Evolutionary conservation across 2,888 invertebrate genomes (phyloP).

Genomic region (Drosophila ustulata): DNA sequence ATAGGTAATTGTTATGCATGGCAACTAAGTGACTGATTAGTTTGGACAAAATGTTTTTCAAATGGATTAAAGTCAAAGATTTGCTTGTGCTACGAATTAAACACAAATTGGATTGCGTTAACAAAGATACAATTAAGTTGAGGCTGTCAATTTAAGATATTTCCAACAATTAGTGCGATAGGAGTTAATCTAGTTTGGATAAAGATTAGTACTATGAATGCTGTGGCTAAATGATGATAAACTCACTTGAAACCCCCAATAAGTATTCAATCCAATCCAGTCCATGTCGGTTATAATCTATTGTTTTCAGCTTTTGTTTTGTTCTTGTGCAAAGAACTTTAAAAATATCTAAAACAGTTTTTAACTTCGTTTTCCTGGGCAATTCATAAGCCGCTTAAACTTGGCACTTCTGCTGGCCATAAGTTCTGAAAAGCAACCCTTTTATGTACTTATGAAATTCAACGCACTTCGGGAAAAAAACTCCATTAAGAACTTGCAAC

Average conservation of each 20-base stretch:
- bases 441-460: conserved; percentile 54
- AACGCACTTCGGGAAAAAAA: conserved; percentile 43
- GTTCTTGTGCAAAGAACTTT: not conserved
- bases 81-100: conserved; percentile 31
- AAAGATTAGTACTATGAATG: not conserved
- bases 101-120: conserved; percentile 45
- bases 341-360: conserved; percentile 8
- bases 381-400: conserved; percentile 32
- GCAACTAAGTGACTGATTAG: conserved; percentile 66
- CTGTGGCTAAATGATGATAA: not conserved
- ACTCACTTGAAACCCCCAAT: not conserved
- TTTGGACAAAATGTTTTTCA: conserved; percentile 53
- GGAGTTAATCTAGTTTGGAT: not conserved
- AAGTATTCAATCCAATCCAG: not conserved
- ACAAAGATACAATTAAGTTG: not conserved
- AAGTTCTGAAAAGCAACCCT: conserved; percentile 36
- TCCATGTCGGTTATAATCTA: not conserved
- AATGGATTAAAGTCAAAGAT: conserved; percentile 44
- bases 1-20: conserved; percentile 72
- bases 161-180: not conserved
- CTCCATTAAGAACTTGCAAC: conserved; percentile 67
- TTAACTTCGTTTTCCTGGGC: conserved; percentile 2
- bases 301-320: not conserved
- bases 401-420: conserved; percentile 16
- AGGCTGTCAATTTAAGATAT: not conserved